Percentiles rank a stretch among this genome's conserved stretches.
These are phyloP conservation scores for Collichthys lucidus DNA, from an alignment of 2,113 vertebrate species.

Conservation along the genomic window DNA sequence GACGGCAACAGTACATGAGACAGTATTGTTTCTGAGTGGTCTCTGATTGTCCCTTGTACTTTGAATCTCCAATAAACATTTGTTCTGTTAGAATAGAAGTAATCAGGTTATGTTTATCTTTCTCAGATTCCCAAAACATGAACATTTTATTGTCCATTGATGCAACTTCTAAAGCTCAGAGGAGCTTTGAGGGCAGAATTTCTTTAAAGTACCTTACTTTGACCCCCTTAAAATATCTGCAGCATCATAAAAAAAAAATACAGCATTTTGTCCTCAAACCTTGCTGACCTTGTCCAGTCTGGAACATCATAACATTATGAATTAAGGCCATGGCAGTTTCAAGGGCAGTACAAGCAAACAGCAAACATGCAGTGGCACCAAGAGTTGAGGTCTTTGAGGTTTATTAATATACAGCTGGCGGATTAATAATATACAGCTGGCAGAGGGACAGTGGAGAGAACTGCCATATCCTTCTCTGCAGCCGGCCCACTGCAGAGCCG, in stretches of 20 bases:
- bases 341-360: slow-evolving; percentile 60
- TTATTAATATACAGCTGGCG: slow-evolving; percentile 58
- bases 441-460: slow-evolving; percentile 47
- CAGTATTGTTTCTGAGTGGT: not conserved
- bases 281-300: slow-evolving; percentile 38
- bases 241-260: slow-evolving; percentile 25
- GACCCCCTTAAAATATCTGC: slow-evolving; percentile 24
- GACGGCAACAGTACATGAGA: not conserved
- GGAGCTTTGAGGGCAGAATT: slow-evolving; percentile 17
- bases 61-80: not conserved
- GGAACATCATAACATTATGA: slow-evolving; percentile 46
- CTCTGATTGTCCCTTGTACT: not conserved
- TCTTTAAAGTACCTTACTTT: slow-evolving; percentile 10
- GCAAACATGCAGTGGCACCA: slow-evolving; percentile 6
- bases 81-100: not conserved
- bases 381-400: slow-evolving; percentile 32
- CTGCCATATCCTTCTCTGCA: slow-evolving; percentile 44
- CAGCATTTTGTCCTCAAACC: slow-evolving; percentile 27
- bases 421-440: slow-evolving; percentile 46
- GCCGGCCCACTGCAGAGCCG: slow-evolving; percentile 32
- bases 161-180: not conserved
- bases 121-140: slow-evolving; percentile 6
- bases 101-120: slow-evolving; percentile 6
- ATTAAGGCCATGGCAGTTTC: slow-evolving; percentile 46
- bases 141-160: not conserved